Percentiles rank a stretch among this genome's conserved stretches.
Conservation (phyloP, 2,888 invertebrate species). For the Mythimna ferrago region DNA sequence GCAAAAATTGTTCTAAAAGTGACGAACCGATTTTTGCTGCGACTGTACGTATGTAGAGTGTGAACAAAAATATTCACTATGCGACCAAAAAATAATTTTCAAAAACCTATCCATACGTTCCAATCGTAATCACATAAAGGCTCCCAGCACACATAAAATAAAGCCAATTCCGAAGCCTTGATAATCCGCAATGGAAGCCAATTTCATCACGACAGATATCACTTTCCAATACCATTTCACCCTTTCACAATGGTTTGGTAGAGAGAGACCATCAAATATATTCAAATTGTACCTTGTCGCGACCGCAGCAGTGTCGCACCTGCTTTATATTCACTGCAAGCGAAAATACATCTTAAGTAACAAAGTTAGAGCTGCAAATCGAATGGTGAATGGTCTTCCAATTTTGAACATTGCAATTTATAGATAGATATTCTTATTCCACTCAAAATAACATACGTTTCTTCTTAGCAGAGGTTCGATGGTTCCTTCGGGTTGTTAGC, state of each 20-base stretch:
- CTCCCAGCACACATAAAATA: slow-evolving; percentile 52
- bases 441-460: slow-evolving; percentile 89
- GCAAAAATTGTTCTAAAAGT: neutral
- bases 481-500: slow-evolving; percentile 45
- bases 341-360: slow-evolving; percentile 61
- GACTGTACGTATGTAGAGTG: neutral
- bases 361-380: slow-evolving; percentile 58
- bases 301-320: slow-evolving; percentile 80
- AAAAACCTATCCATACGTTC: slow-evolving; percentile 28
- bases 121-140: slow-evolving; percentile 47
- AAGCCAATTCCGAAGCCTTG: slow-evolving; percentile 64
- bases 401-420: slow-evolving; percentile 83
- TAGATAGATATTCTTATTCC: slow-evolving; percentile 88
- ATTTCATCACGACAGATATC: slow-evolving; percentile 85
- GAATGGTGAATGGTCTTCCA: slow-evolving; percentile 61
- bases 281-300: slow-evolving; percentile 89
- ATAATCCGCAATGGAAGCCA: slow-evolving; percentile 79
- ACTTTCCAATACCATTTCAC: slow-evolving; percentile 82
- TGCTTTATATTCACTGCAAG: slow-evolving; percentile 70
- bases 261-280: slow-evolving; percentile 85
- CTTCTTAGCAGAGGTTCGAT: slow-evolving; percentile 87
- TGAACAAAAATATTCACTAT: neutral
- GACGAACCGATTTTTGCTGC: neutral
- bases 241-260: slow-evolving; percentile 73
- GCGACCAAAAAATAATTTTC: slow-evolving; percentile 19